These are phyloP conservation scores for Turritopsis rubra DNA, from an alignment of 30 jellyfish, hydroid and myxozoan genomes.

Conservation along the genomic window DNA sequence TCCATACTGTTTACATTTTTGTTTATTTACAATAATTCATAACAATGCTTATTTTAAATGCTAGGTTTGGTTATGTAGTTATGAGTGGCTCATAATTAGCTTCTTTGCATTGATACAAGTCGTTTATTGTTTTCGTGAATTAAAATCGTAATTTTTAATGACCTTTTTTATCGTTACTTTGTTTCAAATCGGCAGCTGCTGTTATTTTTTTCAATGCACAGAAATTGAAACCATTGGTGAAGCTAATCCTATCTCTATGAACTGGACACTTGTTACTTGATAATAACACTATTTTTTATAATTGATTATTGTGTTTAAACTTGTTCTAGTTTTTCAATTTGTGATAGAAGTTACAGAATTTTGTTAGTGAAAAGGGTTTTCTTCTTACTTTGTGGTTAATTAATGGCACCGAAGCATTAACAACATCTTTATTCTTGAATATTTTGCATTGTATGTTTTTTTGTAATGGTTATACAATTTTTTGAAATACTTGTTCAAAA, in stretches of 20 bases:
- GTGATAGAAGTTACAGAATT: background rate
- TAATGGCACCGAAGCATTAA: no score
- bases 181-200: background rate
- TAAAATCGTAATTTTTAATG: background rate
- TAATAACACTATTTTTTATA: background rate
- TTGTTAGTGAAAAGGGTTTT: background rate
- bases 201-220: background rate
- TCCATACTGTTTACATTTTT: background rate
- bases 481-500: no score
- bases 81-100: background rate
- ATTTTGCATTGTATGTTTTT: no score
- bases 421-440: no score
- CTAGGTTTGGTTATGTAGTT: background rate
- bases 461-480: no score
- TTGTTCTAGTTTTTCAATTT: background rate
- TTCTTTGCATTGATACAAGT: background rate
- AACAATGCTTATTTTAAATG: background rate
- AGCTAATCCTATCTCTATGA: background rate
- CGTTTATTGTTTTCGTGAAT: background rate
- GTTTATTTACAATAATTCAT: background rate
- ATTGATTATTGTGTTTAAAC: background rate
- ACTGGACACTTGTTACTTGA: background rate
- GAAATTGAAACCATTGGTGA: background rate
- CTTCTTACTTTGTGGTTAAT: background rate
- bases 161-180: background rate